A percentile compares a stretch with the other conserved stretches of the same genome.
phyloP scores from a whole-genome alignment of 2,888 invertebrate genomes.

The Acronicta psi region DNA sequence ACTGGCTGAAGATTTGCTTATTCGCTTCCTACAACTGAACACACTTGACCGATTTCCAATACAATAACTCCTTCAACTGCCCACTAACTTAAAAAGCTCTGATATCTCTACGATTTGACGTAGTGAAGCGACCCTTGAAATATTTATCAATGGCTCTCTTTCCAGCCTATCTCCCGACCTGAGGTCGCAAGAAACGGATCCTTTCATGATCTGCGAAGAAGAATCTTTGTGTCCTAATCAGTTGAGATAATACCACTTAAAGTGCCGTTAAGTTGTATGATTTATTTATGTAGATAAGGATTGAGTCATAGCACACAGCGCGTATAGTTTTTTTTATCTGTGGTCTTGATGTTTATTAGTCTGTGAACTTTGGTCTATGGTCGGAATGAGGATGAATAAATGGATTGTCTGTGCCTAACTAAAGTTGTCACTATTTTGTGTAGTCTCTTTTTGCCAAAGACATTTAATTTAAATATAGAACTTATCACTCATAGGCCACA shows the following conservation, averaged over 20 bases:
- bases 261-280: conserved; percentile 81
- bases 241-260: conserved; percentile 81
- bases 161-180: conserved; percentile 72
- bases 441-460: no score
- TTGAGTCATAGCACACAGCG: conserved; percentile 30
- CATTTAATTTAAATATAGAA: no score
- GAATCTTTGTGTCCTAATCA: conserved; percentile 79
- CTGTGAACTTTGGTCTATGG: conserved; percentile 48
- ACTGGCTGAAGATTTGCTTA: no score
- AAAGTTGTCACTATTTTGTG: neutral
- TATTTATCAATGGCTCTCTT: conserved; percentile 65
- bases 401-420: conserved; percentile 25
- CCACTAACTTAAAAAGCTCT: conserved; percentile 24
- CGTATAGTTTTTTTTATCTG: conserved; percentile 44
- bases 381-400: conserved; percentile 44
- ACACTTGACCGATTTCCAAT: neutral
- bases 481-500: no score
- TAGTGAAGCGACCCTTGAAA: conserved; percentile 47
- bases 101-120: conserved; percentile 42
- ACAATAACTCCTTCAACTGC: conserved; percentile 28
- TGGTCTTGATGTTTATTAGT: conserved; percentile 45
- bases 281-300: conserved; percentile 70
- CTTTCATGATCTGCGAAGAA: conserved; percentile 67
- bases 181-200: conserved; percentile 69
- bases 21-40: no score